Evolutionary conservation across 2,113 vertebrate genomes (phyloP).

Genomic region (Vimba vimba): DNA sequence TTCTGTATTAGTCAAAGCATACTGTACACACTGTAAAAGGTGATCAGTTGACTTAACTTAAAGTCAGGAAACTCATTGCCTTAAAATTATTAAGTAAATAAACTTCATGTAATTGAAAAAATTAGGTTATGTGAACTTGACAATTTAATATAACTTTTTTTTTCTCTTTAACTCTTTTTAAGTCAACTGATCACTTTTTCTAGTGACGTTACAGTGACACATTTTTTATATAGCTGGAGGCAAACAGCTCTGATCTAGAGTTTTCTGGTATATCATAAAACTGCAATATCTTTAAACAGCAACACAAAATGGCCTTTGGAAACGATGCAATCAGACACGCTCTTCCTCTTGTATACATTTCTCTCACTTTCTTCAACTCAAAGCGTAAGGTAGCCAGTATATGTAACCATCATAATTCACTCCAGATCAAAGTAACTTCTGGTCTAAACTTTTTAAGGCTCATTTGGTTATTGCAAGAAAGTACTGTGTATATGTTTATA

Average conservation of each 20-base stretch:
- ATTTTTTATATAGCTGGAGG: not conserved
- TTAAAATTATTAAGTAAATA: too few relatives aligned
- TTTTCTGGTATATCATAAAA: not conserved
- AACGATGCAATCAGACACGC: constrained; percentile 14
- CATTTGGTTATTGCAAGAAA: constrained; percentile 33
- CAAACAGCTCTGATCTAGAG: not conserved
- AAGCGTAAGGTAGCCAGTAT: not conserved
- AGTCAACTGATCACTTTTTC: too few relatives aligned
- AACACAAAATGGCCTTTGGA: constrained; percentile 19
- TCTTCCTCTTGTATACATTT: constrained; percentile 29
- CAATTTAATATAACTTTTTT: too few relatives aligned
- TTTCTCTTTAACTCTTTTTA: too few relatives aligned
- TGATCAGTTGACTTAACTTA: too few relatives aligned
- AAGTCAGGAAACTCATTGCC: too few relatives aligned
- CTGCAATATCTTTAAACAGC: not conserved
- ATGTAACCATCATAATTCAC: constrained; percentile 10
- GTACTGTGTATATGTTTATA: constrained; percentile 7
- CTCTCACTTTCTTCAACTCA: not conserved
- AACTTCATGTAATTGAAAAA: too few relatives aligned
- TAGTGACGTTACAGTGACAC: not conserved
- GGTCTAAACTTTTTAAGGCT: constrained; percentile 26
- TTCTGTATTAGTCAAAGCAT: not conserved
- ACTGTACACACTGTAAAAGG: too few relatives aligned
- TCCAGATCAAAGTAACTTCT: constrained; percentile 14
- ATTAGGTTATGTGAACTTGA: too few relatives aligned